These are phyloP conservation scores for Hololepta plana DNA, from an alignment of 2,888 invertebrate genomes.

Conservation along the genomic window DNA sequence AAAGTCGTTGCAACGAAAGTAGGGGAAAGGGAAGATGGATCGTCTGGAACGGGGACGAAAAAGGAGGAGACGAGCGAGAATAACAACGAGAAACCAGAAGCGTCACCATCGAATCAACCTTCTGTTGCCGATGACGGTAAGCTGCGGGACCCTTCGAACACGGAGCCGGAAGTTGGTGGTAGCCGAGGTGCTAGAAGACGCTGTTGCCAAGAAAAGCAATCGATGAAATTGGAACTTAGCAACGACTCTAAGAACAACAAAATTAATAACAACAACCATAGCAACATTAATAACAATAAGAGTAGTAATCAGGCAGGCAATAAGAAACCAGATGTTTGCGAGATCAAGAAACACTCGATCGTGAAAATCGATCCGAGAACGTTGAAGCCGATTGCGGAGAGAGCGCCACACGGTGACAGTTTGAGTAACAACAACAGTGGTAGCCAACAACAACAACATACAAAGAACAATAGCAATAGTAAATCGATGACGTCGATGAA, in stretches of 20 bases:
- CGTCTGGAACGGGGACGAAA: conserved; percentile 1
- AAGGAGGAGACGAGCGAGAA: background rate
- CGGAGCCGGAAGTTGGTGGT: too few species aligned
- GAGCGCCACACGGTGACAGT: conserved; percentile 22
- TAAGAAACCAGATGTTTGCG: conserved; percentile 15
- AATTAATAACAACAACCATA: conserved; percentile 1
- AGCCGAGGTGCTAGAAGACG: too few species aligned
- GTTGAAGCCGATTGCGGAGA: conserved; percentile 31
- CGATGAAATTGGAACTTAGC: conserved; percentile 4
- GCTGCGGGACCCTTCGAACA: too few species aligned
- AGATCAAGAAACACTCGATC: conserved; percentile 26
- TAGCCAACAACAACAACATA: conserved; percentile 1
- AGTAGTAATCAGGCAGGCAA: background rate
- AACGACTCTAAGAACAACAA: conserved; percentile 1
- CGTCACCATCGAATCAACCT: too few species aligned
- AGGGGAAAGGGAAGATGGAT: conserved; percentile 4
- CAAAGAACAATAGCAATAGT: too few species aligned
- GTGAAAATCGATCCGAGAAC: conserved; percentile 40
- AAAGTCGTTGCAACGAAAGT: conserved; percentile 2
- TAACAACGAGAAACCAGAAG: background rate
- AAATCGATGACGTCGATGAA: too few species aligned
- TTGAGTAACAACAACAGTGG: conserved; percentile 13
- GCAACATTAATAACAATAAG: background rate
- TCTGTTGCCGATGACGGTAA: too few species aligned
- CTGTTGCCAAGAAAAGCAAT: too few species aligned